Conservation (phyloP, 2,797 vertebrate genomes). For the Champsocephalus gunnari region DNA sequence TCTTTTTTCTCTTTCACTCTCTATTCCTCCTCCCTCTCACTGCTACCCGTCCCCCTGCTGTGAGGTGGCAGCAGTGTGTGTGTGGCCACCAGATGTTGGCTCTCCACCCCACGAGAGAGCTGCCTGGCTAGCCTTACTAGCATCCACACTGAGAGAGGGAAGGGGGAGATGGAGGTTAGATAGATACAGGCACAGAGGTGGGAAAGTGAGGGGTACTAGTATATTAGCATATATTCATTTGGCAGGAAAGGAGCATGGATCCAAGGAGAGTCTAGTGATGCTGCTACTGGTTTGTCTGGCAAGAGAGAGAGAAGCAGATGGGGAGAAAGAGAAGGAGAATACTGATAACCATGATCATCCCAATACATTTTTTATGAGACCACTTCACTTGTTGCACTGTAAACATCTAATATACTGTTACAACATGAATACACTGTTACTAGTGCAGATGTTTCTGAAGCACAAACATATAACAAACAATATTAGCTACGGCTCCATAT, state of each 20-base stretch:
- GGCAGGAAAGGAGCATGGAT: constrained; percentile 57
- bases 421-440: neutral
- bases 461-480: neutral
- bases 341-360: constrained; percentile 60
- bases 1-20: constrained; percentile 17
- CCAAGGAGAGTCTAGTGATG: constrained; percentile 66
- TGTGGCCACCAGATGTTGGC: constrained; percentile 78
- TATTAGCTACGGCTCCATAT: neutral
- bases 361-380: constrained; percentile 15
- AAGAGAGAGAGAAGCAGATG: constrained; percentile 64
- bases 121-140: constrained; percentile 69
- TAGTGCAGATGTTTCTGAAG: neutral
- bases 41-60: constrained; percentile 70
- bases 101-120: constrained; percentile 73
- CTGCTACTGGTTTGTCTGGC: constrained; percentile 69
- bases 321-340: constrained; percentile 57
- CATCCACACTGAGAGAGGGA: constrained; percentile 52
- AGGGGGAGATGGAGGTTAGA: constrained; percentile 60
- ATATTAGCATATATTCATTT: constrained; percentile 78
- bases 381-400: no score
- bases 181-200: constrained; percentile 59
- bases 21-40: constrained; percentile 32
- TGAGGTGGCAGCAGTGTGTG: constrained; percentile 54
- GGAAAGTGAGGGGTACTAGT: constrained; percentile 50
- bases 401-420: no score